A percentile compares a stretch with the other conserved stretches of the same genome.
Conservation (phyloP, 2,797 vertebrate genomes). For the Malurus splendens region DNA sequence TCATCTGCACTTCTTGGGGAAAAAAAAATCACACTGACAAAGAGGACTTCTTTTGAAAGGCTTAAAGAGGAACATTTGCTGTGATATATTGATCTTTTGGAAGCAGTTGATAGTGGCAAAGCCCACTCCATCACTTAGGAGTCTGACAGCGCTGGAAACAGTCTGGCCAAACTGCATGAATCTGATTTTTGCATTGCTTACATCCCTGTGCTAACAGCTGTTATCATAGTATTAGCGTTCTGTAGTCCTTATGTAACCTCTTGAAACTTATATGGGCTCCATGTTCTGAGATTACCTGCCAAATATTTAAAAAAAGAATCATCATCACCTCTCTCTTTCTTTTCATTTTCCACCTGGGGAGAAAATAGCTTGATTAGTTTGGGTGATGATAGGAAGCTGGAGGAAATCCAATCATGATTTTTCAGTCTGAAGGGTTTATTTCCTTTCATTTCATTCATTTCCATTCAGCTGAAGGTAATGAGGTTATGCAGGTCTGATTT, state of each 20-base stretch:
- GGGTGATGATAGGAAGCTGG: conserved; percentile 30
- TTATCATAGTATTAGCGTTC: conserved; percentile 2
- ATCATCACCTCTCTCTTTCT: conserved; percentile 1
- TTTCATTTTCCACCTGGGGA: conserved; percentile 39
- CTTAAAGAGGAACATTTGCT: background rate
- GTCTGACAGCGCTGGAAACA: background rate
- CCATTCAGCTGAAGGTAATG: conserved; percentile 26
- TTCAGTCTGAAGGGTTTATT: conserved; percentile 43
- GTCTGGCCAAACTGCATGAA: background rate
- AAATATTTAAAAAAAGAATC: conserved; percentile 22
- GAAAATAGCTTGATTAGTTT: conserved; percentile 49
- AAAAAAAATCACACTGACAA: background rate
- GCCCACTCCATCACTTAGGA: background rate
- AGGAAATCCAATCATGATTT: conserved; percentile 39
- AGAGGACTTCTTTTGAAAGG: background rate
- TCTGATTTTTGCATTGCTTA: background rate
- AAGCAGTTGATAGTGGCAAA: background rate
- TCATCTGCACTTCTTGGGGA: background rate
- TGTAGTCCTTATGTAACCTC: conserved; percentile 31
- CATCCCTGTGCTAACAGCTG: conserved; percentile 16
- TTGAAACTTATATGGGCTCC: background rate
- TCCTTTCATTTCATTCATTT: conserved; percentile 36
- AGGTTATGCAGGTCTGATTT: conserved; percentile 37
- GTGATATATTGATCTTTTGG: background rate
- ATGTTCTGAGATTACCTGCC: background rate